phyloP scores from a whole-genome alignment of 1,140 invertebrate species.

The Coptotermes formosanus region DNA sequence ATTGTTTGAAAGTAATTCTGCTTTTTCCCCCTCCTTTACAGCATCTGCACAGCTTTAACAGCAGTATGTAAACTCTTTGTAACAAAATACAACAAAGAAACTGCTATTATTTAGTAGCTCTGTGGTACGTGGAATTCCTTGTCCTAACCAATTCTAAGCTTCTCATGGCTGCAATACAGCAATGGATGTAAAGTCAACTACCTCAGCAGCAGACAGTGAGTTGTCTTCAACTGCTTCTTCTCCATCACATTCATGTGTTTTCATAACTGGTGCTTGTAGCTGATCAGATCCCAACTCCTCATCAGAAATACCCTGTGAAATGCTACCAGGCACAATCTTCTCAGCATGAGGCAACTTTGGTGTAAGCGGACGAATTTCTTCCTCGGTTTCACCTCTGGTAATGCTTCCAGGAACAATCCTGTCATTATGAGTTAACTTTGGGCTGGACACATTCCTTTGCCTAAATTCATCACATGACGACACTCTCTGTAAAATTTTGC shows the following conservation, averaged over 20 bases:
- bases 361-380: constrained; percentile 23
- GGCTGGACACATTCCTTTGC: neutral
- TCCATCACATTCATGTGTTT: too few relatives aligned
- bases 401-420: constrained; percentile 35
- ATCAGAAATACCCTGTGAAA: constrained; percentile 31
- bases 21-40: neutral
- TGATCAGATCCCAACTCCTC: constrained; percentile 21
- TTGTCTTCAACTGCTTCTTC: too few relatives aligned
- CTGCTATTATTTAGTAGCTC: too few relatives aligned
- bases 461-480: neutral
- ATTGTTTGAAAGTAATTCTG: neutral
- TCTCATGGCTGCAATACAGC: too few relatives aligned
- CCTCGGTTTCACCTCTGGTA: constrained; percentile 29
- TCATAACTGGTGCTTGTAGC: too few relatives aligned
- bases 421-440: constrained; percentile 20
- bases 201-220: too few relatives aligned
- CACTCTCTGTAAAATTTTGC: neutral
- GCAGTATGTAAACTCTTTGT: neutral
- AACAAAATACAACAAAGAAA: neutral
- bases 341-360: constrained; percentile 9
- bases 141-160: too few relatives aligned
- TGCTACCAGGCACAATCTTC: constrained; percentile 34
- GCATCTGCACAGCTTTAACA: neutral
- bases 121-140: too few relatives aligned
- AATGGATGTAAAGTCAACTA: too few relatives aligned